These are phyloP conservation scores for Tichodroma muraria DNA, from an alignment of 2,113 vertebrate species.

Conservation along the genomic window DNA sequence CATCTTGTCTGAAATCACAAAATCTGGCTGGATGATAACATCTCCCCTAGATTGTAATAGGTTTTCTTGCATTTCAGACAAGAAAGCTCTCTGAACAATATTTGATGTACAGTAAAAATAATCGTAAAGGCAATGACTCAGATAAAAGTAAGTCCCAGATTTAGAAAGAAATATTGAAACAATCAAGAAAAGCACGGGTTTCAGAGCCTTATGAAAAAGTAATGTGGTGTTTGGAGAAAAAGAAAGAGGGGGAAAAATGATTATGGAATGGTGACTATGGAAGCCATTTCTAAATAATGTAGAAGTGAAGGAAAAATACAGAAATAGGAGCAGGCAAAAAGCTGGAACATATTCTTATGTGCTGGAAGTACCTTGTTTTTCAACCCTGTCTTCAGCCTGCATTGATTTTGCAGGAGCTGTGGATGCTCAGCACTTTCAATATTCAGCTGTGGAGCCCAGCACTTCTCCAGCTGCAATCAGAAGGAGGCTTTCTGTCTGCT, in stretches of 20 bases:
- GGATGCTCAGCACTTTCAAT: not conserved
- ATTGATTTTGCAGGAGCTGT: conserved; percentile 8
- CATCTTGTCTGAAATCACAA: not conserved
- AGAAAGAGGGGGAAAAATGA: not conserved
- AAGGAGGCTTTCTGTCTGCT: not conserved
- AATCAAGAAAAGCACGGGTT: not conserved
- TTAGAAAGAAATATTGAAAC: not conserved
- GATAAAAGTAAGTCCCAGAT: not conserved
- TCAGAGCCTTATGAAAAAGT: conserved; percentile 4
- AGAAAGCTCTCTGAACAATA: not conserved
- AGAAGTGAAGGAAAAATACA: not conserved
- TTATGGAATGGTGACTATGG: not conserved
- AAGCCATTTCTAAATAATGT: not conserved
- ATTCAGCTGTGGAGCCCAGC: not conserved
- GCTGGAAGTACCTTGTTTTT: not conserved
- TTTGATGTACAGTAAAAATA: conserved; percentile 19
- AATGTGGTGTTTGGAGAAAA: not conserved
- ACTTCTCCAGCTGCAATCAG: not conserved
- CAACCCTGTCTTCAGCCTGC: not conserved
- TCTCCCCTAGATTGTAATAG: not conserved
- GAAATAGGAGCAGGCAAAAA: not conserved
- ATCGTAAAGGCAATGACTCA: conserved; percentile 3
- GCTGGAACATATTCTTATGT: not conserved
- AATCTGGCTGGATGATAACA: not conserved
- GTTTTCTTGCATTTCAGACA: not conserved